phyloP scores from a whole-genome alignment of 2,113 vertebrate genomes.

The Percina caprodes region DNA sequence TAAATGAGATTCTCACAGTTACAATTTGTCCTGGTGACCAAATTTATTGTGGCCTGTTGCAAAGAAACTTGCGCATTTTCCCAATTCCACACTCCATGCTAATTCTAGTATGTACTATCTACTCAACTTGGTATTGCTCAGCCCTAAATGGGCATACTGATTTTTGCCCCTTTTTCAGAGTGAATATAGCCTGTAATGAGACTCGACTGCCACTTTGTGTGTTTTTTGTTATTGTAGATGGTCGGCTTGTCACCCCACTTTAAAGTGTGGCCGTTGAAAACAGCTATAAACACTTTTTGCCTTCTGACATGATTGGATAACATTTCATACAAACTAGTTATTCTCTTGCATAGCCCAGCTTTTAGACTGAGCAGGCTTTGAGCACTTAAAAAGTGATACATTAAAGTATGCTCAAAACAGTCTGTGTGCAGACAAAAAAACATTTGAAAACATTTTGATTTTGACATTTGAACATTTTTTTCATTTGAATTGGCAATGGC shows the following conservation, averaged over 20 bases:
- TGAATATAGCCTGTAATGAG: background rate
- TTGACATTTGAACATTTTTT: too few species aligned
- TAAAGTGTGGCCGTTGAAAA: background rate
- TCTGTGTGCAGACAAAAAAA: background rate
- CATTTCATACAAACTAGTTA: background rate
- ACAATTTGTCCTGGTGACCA: slow-evolving; percentile 6
- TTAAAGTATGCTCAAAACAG: background rate
- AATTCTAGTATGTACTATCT: background rate
- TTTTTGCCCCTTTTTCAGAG: background rate
- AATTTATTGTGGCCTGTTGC: background rate
- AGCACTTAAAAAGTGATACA: background rate
- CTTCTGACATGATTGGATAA: too few species aligned
- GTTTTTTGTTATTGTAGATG: background rate
- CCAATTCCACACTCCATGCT: background rate
- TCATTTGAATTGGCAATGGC: too few species aligned
- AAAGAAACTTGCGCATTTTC: background rate
- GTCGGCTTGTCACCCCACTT: background rate
- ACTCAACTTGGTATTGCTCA: background rate
- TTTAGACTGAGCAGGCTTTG: background rate
- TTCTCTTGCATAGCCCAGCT: background rate
- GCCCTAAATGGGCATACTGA: background rate
- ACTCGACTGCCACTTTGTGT: background rate
- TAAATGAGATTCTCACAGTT: background rate
- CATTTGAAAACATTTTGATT: background rate
- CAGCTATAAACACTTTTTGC: too few species aligned